Evolutionary conservation across 1,140 invertebrate species (phyloP), one percentile per base, ranked within the genome.

Genomic region (Phymorhynchus buccinoides): DNA sequence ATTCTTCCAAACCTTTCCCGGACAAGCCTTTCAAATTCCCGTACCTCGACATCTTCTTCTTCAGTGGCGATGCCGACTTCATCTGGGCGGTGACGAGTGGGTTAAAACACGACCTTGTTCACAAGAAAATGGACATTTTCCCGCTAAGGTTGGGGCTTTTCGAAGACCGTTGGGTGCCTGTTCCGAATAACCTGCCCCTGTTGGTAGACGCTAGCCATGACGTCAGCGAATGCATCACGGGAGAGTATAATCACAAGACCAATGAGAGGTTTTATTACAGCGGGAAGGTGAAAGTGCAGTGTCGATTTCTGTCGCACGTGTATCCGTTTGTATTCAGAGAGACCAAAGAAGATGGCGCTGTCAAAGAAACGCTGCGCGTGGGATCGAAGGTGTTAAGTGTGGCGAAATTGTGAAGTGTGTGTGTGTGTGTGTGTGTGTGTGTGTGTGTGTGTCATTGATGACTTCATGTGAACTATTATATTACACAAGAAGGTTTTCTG

Each of bases 31-130:
- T 87, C 81, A 84, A 87, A 37, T 92, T 90, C 89, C 91, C 91
- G 1, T 90, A 89, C 81, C 77, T 92, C 3, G 91, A 92, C 75
- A 90, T 92, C 44, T 92, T 92, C 82, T 91, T 92, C 83, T 92
- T 89, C 85, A 73, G 32, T 0, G 90, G 91, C 80, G 91, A 92
- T 81, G 80, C 84, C 9, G 91, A 90, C 0, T 91, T 92, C 80
- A 87, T 92, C 3, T 92, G 89, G 90, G 90, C 90, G 48, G 71
- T 88, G 32, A 87, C 84, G 7, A 85, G 86, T 16, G 85, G 84
- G 9, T 87, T 89, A 16, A 88, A 86, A 77, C 79, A 86, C 30
- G 86, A 86, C 16, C 89, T 89, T 52, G 79, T 86, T 16, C 89
- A 87, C 79, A 32, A 16, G 27, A 92, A 92, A 79, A 22, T 30